Conservation (phyloP, 2,113 vertebrate genomes). For the Crocuta crocuta region DNA sequence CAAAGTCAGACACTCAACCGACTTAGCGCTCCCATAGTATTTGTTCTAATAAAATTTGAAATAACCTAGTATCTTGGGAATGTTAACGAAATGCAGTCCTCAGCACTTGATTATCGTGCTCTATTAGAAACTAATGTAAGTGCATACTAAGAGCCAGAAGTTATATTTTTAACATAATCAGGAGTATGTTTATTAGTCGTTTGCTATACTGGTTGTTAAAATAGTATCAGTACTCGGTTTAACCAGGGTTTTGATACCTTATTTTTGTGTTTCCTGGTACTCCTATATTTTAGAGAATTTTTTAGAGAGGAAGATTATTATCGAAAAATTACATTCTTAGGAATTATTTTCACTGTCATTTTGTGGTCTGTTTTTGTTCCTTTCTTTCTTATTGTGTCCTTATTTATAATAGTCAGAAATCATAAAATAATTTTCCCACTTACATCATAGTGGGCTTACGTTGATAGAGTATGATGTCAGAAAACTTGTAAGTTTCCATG, state of each 20-base stretch:
- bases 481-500: neutral
- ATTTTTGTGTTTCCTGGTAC: neutral
- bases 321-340: neutral
- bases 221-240: neutral
- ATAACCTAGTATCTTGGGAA: neutral
- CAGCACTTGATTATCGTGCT: neutral
- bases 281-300: neutral
- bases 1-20: no score
- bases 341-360: neutral
- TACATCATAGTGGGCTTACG: neutral
- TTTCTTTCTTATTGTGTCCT: neutral
- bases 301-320: neutral
- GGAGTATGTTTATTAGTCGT: neutral
- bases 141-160: neutral
- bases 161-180: neutral
- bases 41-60: constrained; percentile 10
- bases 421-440: neutral
- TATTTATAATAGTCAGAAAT: neutral
- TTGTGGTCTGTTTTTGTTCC: neutral
- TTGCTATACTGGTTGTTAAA: neutral
- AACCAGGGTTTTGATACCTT: neutral
- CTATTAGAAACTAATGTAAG: neutral
- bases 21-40: neutral
- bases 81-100: neutral
- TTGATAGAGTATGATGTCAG: neutral